These are phyloP conservation scores for Pangasius sanitwongsei DNA, from an alignment of 2,797 vertebrate species.

Conservation along the genomic window DNA sequence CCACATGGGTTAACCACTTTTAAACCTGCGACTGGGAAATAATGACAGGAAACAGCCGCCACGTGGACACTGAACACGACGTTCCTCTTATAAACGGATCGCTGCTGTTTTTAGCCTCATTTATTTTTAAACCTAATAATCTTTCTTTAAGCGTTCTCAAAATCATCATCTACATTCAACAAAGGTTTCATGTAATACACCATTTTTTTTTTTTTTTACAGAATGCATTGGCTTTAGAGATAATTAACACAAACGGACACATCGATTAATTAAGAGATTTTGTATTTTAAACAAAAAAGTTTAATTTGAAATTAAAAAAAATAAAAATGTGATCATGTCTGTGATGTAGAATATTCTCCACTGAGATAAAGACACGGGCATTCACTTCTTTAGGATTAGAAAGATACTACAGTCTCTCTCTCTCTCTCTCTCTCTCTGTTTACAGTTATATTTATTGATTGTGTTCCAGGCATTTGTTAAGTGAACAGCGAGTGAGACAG, in stretches of 20 bases:
- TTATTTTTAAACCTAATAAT: neutral
- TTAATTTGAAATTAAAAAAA: neutral
- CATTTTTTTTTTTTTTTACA: neutral
- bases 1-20: slow-evolving; percentile 26
- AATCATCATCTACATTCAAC: neutral
- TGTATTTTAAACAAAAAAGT: neutral
- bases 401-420: too few species aligned
- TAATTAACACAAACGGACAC: neutral
- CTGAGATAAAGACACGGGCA: neutral
- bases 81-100: neutral
- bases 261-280: neutral
- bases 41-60: neutral
- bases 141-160: neutral
- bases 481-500: neutral
- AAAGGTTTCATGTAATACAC: neutral
- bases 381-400: too few species aligned
- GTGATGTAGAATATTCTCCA: neutral
- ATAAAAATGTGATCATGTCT: neutral
- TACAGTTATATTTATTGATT: neutral
- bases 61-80: neutral
- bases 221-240: neutral
- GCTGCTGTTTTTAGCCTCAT: neutral
- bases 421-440: too few species aligned
- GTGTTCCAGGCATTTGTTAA: neutral
- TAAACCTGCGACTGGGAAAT: neutral